Conservation (phyloP, 2,113 vertebrate genomes). For the Paracanthobrama guichenoti region DNA sequence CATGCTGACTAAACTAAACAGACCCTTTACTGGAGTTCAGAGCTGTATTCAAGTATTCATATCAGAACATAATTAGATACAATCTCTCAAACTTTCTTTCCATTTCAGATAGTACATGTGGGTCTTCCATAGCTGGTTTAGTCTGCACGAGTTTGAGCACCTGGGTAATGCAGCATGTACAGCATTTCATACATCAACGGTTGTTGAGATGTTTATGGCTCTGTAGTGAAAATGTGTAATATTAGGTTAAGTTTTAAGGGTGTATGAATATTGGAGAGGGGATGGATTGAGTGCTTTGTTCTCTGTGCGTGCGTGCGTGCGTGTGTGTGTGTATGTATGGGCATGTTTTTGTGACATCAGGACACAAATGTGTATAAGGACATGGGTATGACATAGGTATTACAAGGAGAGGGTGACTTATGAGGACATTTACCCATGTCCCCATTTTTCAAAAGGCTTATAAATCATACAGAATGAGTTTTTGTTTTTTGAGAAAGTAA, state of each 20-base stretch:
- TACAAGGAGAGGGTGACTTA: no score
- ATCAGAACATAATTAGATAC: not conserved
- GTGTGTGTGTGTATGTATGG: no score
- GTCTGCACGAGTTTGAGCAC: not conserved
- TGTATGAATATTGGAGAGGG: not conserved
- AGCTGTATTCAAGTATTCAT: not conserved
- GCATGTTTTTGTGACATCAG: no score
- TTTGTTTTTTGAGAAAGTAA: no score
- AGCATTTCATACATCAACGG: not conserved
- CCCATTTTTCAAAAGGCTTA: no score
- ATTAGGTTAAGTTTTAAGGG: conserved; percentile 28
- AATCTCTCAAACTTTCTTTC: not conserved
- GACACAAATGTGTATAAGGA: no score
- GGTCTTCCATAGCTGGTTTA: not conserved
- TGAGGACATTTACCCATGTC: no score
- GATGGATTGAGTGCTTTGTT: conserved; percentile 8
- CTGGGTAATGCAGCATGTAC: not conserved
- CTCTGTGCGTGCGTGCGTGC: conserved; percentile 45
- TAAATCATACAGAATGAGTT: no score
- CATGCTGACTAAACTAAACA: conserved; percentile 8
- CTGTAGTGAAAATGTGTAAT: not conserved
- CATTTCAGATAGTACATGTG: not conserved
- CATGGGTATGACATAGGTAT: no score
- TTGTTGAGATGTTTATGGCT: not conserved
- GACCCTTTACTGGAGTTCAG: conserved; percentile 1